Base-by-base conservation (phyloP, 2,888 invertebrate genomes). In the Diachrysia chrysitis region DNA sequence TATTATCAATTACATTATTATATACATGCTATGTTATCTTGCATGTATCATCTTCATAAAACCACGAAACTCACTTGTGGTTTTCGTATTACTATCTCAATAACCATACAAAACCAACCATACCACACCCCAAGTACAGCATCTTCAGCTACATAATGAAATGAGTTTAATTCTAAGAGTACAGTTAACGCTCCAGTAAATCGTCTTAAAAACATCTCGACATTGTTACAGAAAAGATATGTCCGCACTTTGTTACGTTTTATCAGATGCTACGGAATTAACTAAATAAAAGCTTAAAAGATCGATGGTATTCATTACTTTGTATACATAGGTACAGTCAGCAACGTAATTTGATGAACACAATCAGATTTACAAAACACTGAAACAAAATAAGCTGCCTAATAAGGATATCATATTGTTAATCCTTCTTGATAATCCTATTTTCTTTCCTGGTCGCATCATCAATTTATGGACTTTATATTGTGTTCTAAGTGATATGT, bases 261-360 rank as follows among this genome's bases (percentile, higher is more conserved):
- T 71, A 76, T 65, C 64, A 71, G 63, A 63, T 14, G 48, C 60
- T 66, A 77, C 55, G 58, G 53, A 69, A 69, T 77, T 71, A 67
- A 67, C 65, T 48, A 59, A 67, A 69, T 48, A 62, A 67, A 67
- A 71, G 63, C 76, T 79, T 66, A 79, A 77, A 77, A 79, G 74
- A 79, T 79, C 74, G 71, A 58, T 46, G 48, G 62, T 60, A 67
- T 68, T 71, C 71, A 66, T 79, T 63, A 76, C 73, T 48, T 42
- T 53, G 53, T 19, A 19, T 55, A 55, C 60, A 42, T 53, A 63
- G n/a, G n/a, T n/a, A n/a, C n/a, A n/a, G n/a, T n/a, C n/a, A n/a
- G n/a, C n/a, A n/a, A n/a, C n/a, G n/a, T n/a, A n/a, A n/a, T n/a
- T n/a, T n/a, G n/a, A n/a, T n/a, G n/a, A n/a, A n/a, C n/a, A n/a